A percentile compares a stretch with the other conserved stretches of the same genome.
phyloP scores from a whole-genome alignment of 2,113 vertebrate species.

The Rana temporaria region DNA sequence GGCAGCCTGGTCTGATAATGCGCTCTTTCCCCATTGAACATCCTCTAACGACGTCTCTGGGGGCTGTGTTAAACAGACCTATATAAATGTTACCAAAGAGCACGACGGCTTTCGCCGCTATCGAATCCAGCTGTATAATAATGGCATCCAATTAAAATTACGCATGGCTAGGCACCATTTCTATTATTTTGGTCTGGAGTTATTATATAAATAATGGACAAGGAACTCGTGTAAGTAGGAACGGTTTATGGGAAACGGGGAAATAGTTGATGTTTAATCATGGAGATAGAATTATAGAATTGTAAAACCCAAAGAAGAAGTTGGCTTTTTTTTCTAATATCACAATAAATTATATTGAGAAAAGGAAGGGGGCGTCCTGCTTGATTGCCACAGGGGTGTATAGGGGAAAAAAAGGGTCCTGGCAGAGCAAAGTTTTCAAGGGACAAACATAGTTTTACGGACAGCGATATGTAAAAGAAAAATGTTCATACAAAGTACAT shows the following conservation, averaged over 20 bases:
- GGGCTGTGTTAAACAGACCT: conserved; percentile 38
- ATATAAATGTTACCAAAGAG: conserved; percentile 1
- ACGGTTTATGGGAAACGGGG: not conserved
- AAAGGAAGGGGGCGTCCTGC: too few relatives aligned
- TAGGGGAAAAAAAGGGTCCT: too few relatives aligned
- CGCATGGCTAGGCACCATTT: conserved; percentile 2
- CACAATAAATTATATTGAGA: too few relatives aligned
- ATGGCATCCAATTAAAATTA: conserved; percentile 19
- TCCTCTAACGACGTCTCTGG: conserved; percentile 6
- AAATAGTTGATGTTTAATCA: too few relatives aligned
- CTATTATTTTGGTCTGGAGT: conserved; percentile 5
- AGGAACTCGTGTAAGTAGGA: not conserved
- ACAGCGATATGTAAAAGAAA: too few relatives aligned
- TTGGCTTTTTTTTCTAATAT: too few relatives aligned
- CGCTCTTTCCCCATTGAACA: conserved; percentile 19
- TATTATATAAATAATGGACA: not conserved
- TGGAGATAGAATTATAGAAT: too few relatives aligned
- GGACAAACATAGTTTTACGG: too few relatives aligned
- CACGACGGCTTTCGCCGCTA: not conserved
- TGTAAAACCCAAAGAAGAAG: too few relatives aligned
- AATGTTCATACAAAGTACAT: too few relatives aligned
- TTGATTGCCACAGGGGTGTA: too few relatives aligned
- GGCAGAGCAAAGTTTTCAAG: too few relatives aligned
- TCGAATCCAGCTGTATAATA: conserved; percentile 23
- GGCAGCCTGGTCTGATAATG: conserved; percentile 50